Base-by-base conservation (phyloP, 2,888 invertebrate species). In the Endotricha flammealis region DNA sequence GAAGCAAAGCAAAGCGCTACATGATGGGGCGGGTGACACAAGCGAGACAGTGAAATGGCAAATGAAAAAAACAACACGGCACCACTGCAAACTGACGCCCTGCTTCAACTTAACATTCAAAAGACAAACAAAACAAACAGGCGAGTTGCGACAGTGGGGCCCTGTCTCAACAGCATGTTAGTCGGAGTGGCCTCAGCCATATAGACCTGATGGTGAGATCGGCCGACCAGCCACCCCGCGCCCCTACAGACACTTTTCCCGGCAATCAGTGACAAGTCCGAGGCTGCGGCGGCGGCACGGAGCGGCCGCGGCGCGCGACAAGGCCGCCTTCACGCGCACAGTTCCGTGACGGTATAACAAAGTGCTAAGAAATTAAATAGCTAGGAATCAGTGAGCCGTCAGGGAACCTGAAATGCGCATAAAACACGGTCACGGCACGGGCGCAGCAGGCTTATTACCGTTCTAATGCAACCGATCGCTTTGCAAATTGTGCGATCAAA, bases 151-250 rank as follows among this genome's bases (percentile, higher is more conserved):
- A 12, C 27, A 27, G 30, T 16, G 32, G 29, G 31, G 35, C 31
- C 29, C 35, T 28, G 31, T 17, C 59, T 58, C 54, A 62, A 58
- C 62, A 70, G 73, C 70, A 54, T 64, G 74, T 76, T 74, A 74
- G 77, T 76, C 67, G 75, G 73, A 66, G 74, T 64, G 67, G 74
- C 71, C 64, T 61, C 73, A 66, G 74, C 70, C 69, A 64, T 70
- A 72, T 73, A 78, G 80, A 66, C 81, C 82, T 75, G 81, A 75
- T 70, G 80, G 80, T 71, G 79, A 66, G 74, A 70, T 68, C 69
- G 68, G 57, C 61, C 58, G 63, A 48, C 59, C 53, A 48, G 60
- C 63, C 67, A 60, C 64, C 65, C 62, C 64, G 60, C 57, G 50
- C 60, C 56, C 64, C 50, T 56, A 43, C 20, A 16, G 20, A 50